Base-by-base conservation (phyloP, 2,113 vertebrate species). In the Percopsis transmontana region DNA sequence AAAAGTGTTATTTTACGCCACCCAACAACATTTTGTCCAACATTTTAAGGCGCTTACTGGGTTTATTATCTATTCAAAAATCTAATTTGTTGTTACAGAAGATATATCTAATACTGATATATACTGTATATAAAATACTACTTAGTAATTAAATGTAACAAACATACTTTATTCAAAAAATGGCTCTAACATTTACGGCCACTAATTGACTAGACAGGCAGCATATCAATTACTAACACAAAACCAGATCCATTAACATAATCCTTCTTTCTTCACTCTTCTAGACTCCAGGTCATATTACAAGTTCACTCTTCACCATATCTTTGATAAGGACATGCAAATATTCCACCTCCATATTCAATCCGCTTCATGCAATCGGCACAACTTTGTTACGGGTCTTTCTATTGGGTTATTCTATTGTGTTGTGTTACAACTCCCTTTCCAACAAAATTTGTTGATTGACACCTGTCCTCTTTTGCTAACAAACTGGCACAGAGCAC, bases 401-500 rank as follows among this genome's bases (percentile, higher is more conserved):
- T 44, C 42, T 0, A 44, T 2, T 11, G 42, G 3, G 42, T 2
- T 44, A 13, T 2, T 44, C 15, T 44, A n/a, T 44, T 13, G 42
- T 44, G 50, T 20, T 52, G 50, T 52, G 18, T 52, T 13, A 1
- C 15, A 70, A 14, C 42, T 70, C 52, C 14, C 59, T 57, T 18
- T 63, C 6, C 42, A 1, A 63, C 18, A 50, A 71, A 71, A 24
- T 76, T 71, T 16, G 57, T 77, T 60, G n/a, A 64, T 16, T 0
- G 42, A 20, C 0, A 66, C 68, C 16, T 72, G 62, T 9, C 62
- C 74, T 66, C 62, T 66, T 50, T 55, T 56, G 24, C 55, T 2
- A 18, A 66, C 8, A 10, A 77, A 77, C 2, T 61, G 50, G 10
- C 48, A n/a, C 2, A 77, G 3, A 3, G 74, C 55, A 10, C 54